Evolutionary conservation across 1,140 invertebrate genomes (phyloP).

Genomic region (Aricia agestis): DNA sequence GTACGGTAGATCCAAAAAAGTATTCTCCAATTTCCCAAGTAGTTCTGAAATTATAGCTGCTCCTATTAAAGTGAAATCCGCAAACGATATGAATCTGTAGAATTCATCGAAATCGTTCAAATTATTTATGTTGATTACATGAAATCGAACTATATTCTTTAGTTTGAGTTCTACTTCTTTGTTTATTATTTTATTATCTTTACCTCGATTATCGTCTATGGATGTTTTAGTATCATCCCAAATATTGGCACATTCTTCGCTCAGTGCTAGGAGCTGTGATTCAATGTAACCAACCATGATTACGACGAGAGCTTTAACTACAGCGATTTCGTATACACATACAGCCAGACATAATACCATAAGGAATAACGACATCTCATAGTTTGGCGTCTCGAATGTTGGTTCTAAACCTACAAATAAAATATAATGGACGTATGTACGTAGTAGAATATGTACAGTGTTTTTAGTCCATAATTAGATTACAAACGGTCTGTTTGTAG

Average conservation of each 20-base stretch:
- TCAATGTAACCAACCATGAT: conserved; percentile 48
- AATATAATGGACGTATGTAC: too few species aligned
- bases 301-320: conserved; percentile 44
- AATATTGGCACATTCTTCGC: conserved; percentile 39
- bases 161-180: conserved; percentile 36
- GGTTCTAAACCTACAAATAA: conserved; percentile 47
- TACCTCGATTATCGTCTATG: neutral
- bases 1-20: conserved; percentile 47
- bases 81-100: conserved; percentile 40
- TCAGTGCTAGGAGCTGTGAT: conserved; percentile 45
- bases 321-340: conserved; percentile 21
- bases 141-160: conserved; percentile 34
- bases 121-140: conserved; percentile 38
- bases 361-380: conserved; percentile 40
- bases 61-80: conserved; percentile 44
- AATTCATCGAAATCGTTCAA: conserved; percentile 36
- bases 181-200: conserved; percentile 28
- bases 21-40: conserved; percentile 51
- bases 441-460: too few species aligned
- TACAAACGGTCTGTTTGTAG: too few species aligned
- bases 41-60: conserved; percentile 42
- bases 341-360: conserved; percentile 33
- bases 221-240: conserved; percentile 39
- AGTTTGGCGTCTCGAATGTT: conserved; percentile 47
- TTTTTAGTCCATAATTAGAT: too few species aligned